A percentile compares a stretch with the other conserved stretches of the same genome.
Evolutionary conservation across 1,140 invertebrate species (phyloP).

Genomic region (Augochlora pura): DNA sequence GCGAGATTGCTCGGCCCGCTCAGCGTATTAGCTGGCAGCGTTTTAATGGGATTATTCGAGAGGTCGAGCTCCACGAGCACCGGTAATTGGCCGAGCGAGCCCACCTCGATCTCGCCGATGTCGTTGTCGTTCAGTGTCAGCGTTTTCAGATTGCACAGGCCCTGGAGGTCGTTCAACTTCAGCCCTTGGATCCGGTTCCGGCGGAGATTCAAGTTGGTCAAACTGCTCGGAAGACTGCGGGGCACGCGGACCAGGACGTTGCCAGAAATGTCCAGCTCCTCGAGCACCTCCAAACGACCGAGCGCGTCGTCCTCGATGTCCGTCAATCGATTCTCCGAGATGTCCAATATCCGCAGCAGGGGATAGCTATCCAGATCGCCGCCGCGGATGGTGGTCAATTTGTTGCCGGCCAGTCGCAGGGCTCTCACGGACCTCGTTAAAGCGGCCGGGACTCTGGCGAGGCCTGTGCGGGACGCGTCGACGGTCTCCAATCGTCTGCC

Average conservation of each 20-base stretch:
- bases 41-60: conserved; percentile 88
- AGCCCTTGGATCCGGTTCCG: conserved; percentile 86
- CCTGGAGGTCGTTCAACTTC: conserved; percentile 84
- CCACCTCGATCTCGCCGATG: conserved; percentile 84
- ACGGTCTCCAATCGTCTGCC: conserved; percentile 88
- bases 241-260: conserved; percentile 87
- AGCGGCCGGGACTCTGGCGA: conserved; percentile 89
- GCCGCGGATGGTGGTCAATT: conserved; percentile 86
- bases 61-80: conserved; percentile 87
- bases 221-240: conserved; percentile 83
- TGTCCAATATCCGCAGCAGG: conserved; percentile 88
- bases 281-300: conserved; percentile 89
- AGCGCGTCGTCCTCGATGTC: conserved; percentile 93
- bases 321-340: conserved; percentile 89
- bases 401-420: conserved; percentile 89
- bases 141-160: conserved; percentile 85
- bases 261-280: conserved; percentile 89
- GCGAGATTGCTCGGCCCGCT: conserved; percentile 84
- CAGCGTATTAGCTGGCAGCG: conserved; percentile 84
- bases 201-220: conserved; percentile 84
- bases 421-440: conserved; percentile 91
- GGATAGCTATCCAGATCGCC: conserved; percentile 96
- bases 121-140: conserved; percentile 86
- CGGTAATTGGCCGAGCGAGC: conserved; percentile 84
- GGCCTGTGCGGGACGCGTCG: conserved; percentile 89